Percentiles rank a stretch among this genome's conserved stretches.
phyloP scores from a whole-genome alignment of 2,888 invertebrate genomes.

The Drosophila pseudotakahashii region DNA sequence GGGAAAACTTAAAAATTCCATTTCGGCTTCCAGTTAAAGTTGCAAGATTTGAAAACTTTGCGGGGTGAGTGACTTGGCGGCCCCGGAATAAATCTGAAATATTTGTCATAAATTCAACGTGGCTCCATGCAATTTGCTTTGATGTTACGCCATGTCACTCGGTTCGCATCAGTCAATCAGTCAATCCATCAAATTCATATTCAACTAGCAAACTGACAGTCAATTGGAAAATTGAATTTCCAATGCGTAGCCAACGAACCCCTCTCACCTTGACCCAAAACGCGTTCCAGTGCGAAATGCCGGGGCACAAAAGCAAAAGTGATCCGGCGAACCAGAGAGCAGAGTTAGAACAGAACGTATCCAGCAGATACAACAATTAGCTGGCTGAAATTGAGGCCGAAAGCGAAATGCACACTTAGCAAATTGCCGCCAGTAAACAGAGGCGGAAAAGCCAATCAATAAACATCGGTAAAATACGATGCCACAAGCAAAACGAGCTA shows the following conservation, averaged over 20 bases:
- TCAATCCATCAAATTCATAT: conserved; percentile 27
- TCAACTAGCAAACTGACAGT: conserved; percentile 10
- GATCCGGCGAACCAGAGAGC: not conserved
- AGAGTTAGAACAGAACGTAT: conserved; percentile 30
- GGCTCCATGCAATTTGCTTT: conserved; percentile 11
- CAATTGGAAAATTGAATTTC: conserved; percentile 21
- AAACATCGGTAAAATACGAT: conserved; percentile 26
- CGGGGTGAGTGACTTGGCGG: not conserved
- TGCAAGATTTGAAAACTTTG: conserved; percentile 5
- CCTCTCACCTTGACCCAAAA: conserved; percentile 38
- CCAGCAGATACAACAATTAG: conserved; percentile 31
- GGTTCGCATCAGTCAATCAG: conserved; percentile 21
- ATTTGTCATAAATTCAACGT: conserved; percentile 8
- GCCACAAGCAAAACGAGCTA: conserved; percentile 11
- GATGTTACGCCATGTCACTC: conserved; percentile 8
- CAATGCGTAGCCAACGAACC: conserved; percentile 11
- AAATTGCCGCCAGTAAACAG: conserved; percentile 37
- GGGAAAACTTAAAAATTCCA: conserved; percentile 13
- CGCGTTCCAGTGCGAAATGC: conserved; percentile 17
- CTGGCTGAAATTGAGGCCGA: conserved; percentile 22
- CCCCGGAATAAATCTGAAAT: not conserved
- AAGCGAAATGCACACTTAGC: conserved; percentile 34
- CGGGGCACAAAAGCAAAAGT: conserved; percentile 17
- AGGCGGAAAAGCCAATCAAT: conserved; percentile 37
- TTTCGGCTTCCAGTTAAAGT: not conserved